Evolutionary conservation across 2,113 vertebrate species (phyloP).

Genomic region (Baryphthengus martii): DNA sequence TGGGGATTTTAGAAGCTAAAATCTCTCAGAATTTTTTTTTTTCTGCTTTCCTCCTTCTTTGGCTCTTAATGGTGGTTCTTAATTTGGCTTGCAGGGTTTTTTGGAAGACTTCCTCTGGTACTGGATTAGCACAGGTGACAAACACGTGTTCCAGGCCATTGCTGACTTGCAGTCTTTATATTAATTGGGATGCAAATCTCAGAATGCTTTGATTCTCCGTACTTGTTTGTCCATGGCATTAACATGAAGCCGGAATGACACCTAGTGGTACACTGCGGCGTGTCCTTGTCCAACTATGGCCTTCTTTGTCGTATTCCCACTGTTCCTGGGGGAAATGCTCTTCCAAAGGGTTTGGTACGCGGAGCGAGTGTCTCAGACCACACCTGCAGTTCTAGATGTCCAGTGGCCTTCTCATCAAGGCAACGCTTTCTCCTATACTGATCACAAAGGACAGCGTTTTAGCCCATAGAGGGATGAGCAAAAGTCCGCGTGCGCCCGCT

Average conservation of each 20-base stretch:
- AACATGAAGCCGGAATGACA: constrained; percentile 7
- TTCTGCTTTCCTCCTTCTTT: not conserved
- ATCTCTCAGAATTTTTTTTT: not conserved
- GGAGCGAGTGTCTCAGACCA: not conserved
- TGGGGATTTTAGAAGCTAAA: not conserved
- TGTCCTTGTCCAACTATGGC: not conserved
- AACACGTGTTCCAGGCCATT: not conserved
- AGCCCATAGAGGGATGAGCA: rapidly evolving
- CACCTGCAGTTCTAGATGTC: not conserved
- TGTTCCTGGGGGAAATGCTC: not conserved
- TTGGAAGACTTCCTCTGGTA: not conserved
- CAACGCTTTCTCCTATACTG: not conserved
- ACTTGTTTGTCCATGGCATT: rapidly evolving
- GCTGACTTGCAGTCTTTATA: rapidly evolving
- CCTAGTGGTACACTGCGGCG: not conserved
- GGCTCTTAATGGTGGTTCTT: not conserved
- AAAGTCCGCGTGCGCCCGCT: rapidly evolving
- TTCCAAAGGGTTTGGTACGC: not conserved
- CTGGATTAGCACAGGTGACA: not conserved
- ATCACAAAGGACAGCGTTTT: not conserved
- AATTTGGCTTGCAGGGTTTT: not conserved
- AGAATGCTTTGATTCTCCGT: rapidly evolving
- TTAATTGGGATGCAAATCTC: not conserved
- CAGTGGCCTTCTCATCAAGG: not conserved
- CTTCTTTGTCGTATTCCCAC: rapidly evolving